phyloP scores from a whole-genome alignment of 2,797 vertebrate genomes.

The Rousettus madagascariensis region DNA sequence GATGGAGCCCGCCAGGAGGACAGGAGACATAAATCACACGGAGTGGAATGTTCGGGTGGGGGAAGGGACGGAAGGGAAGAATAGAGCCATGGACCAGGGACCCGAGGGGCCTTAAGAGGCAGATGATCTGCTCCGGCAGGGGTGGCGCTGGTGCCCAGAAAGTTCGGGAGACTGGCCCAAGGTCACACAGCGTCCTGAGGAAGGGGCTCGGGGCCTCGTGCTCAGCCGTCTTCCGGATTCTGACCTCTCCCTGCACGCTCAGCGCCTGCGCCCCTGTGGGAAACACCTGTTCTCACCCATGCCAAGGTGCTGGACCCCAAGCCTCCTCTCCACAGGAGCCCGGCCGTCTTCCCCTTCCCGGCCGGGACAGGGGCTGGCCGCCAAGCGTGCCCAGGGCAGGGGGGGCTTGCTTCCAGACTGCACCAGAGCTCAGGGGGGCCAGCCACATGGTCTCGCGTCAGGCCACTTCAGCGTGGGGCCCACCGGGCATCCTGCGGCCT shows the following conservation, averaged over 20 bases:
- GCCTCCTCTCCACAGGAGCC: background rate
- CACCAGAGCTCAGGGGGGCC: background rate
- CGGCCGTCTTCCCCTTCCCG: background rate
- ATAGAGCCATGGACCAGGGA: background rate
- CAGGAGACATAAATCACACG: slow-evolving; percentile 60
- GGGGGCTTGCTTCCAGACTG: no score
- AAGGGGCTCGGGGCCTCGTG: background rate
- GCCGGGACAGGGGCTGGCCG: background rate
- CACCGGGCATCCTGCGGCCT: background rate
- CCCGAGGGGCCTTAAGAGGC: background rate
- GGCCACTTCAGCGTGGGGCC: background rate
- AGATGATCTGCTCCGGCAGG: background rate
- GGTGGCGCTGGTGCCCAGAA: background rate
- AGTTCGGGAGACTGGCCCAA: background rate
- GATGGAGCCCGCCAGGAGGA: background rate
- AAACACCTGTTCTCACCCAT: background rate
- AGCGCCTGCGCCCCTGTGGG: background rate
- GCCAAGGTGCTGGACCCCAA: background rate
- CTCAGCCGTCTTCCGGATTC: background rate
- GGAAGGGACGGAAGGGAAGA: background rate
- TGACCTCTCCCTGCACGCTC: rapidly evolving
- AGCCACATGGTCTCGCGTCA: rapidly evolving
- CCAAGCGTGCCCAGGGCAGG: background rate
- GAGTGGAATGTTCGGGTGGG: background rate
- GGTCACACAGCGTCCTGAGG: background rate